Evolutionary conservation across 1,140 invertebrate species (phyloP).

Genomic region (Cherax destructor): DNA sequence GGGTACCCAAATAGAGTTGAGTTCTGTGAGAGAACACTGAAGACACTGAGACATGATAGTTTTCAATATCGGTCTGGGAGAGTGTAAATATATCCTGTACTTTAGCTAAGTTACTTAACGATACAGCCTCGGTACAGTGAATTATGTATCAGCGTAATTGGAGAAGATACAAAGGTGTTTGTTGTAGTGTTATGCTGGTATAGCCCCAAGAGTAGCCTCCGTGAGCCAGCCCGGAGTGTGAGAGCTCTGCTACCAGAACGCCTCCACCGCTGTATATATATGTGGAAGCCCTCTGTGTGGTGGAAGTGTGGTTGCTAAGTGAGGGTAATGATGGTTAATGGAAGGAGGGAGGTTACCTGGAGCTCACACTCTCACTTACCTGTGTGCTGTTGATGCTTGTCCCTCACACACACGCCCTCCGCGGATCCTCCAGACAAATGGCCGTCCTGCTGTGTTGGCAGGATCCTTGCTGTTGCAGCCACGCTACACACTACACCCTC

Average conservation of each 20-base stretch:
- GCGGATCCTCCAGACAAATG: neutral
- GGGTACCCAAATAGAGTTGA: too few relatives aligned
- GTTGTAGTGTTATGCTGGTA: too few relatives aligned
- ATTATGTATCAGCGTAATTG: too few relatives aligned
- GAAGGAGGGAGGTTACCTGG: conserved; percentile 5
- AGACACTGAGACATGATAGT: too few relatives aligned
- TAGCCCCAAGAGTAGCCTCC: too few relatives aligned
- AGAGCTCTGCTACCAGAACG: neutral
- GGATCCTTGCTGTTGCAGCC: neutral
- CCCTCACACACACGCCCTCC: neutral
- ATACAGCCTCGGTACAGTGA: too few relatives aligned
- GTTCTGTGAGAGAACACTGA: too few relatives aligned
- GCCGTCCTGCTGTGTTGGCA: neutral
- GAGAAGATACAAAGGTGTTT: too few relatives aligned
- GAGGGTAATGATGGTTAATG: conserved; percentile 30
- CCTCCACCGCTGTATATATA: neutral
- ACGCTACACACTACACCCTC: neutral
- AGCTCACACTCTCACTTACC: conserved; percentile 1
- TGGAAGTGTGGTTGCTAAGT: conserved; percentile 26
- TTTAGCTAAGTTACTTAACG: too few relatives aligned
- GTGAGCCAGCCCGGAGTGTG: neutral
- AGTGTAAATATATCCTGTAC: too few relatives aligned
- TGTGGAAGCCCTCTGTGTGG: conserved; percentile 15
- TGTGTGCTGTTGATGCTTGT: neutral
- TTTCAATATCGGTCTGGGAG: too few relatives aligned